Evolutionary conservation across 1,140 invertebrate genomes (phyloP).

Genomic region (Littorina saxatilis): DNA sequence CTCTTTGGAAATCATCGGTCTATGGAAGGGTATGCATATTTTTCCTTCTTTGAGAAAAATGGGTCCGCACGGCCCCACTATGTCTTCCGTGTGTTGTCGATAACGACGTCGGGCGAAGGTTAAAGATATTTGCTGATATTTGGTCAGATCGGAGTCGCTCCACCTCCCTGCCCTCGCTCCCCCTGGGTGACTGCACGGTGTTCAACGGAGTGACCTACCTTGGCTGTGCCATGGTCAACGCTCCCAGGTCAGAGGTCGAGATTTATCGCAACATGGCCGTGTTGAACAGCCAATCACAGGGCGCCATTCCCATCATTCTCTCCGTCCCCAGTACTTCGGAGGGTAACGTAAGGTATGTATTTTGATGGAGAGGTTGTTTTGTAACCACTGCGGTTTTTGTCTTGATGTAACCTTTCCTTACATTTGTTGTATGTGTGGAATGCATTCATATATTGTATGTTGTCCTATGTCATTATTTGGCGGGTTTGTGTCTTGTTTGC

Average conservation of each 20-base stretch:
- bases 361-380: conserved; percentile 1
- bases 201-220: conserved; percentile 97
- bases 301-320: conserved; percentile 86
- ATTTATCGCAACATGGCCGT: conserved; percentile 96
- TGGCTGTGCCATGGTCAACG: conserved; percentile 93
- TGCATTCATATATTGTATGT: too few species aligned
- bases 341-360: conserved; percentile 79
- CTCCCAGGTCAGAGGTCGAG: conserved; percentile 95
- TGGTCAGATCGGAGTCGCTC: conserved; percentile 59
- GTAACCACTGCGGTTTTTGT: background rate
- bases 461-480: too few species aligned
- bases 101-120: too few species aligned
- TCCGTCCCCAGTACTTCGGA: conserved; percentile 92
- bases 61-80: too few species aligned
- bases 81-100: too few species aligned
- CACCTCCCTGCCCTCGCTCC: conserved; percentile 61
- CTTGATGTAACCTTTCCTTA: too few species aligned
- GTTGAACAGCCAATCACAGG: conserved; percentile 87
- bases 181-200: conserved; percentile 76
- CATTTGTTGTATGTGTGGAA: too few species aligned
- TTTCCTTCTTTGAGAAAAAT: too few species aligned
- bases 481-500: too few species aligned
- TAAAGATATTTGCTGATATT: too few species aligned
- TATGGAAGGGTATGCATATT: too few species aligned
- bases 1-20: too few species aligned